phyloP scores from a whole-genome alignment of 2,797 vertebrate genomes.

The Pipistrellus nathusii region DNA sequence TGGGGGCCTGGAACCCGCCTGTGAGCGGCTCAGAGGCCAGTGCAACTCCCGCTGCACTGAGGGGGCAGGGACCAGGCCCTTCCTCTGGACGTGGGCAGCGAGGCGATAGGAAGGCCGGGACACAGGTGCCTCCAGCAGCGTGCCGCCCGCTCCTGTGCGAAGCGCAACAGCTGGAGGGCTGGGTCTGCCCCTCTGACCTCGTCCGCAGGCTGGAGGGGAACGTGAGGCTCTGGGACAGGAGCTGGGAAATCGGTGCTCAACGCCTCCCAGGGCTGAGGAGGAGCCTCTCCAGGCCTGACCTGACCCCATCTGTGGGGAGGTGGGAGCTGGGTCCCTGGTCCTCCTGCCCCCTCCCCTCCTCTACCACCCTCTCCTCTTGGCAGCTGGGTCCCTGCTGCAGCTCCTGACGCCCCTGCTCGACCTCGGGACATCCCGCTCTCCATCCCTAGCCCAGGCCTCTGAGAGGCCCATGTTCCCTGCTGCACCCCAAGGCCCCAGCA shows the following conservation, averaged over 20 bases:
- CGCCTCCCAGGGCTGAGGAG: background rate
- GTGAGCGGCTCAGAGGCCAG: background rate
- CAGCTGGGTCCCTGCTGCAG: background rate
- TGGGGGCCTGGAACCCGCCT: background rate
- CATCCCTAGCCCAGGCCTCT: background rate
- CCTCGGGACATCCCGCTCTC: background rate
- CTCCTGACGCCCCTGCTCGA: accelerated
- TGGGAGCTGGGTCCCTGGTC: background rate
- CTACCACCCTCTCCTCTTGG: background rate
- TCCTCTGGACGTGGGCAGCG: background rate
- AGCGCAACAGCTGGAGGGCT: background rate
- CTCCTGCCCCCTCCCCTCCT: background rate
- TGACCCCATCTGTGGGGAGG: background rate
- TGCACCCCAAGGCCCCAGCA: background rate
- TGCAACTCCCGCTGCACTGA: too few relatives aligned
- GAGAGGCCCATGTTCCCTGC: background rate
- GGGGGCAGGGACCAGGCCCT: background rate
- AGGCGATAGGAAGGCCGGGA: background rate
- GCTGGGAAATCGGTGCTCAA: background rate
- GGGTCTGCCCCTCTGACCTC: background rate
- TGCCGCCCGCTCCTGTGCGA: too few relatives aligned
- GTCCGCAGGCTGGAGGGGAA: background rate
- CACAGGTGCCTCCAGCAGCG: background rate
- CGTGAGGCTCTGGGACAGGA: background rate
- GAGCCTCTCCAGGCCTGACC: background rate